phyloP scores from a whole-genome alignment of 2,888 invertebrate genomes.

The Chrysolina haemoptera region DNA sequence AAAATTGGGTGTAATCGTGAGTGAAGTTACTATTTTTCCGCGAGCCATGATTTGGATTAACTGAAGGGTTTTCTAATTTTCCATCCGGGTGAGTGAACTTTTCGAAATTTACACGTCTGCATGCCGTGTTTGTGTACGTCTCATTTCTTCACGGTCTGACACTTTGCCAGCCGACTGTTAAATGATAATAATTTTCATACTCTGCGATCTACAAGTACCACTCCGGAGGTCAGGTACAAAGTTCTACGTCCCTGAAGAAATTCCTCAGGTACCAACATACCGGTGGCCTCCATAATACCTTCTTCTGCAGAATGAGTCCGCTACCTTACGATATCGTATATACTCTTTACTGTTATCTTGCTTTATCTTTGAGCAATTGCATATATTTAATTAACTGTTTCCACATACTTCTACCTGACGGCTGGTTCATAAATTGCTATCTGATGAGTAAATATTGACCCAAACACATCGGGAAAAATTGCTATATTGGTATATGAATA shows the following conservation, averaged over 20 bases:
- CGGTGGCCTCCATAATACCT: constrained; percentile 31
- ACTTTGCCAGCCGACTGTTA: constrained; percentile 22
- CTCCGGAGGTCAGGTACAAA: constrained; percentile 42
- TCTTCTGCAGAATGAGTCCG: constrained; percentile 42
- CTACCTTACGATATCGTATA: constrained; percentile 40
- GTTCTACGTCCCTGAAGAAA: constrained; percentile 46
- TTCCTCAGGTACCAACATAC: constrained; percentile 41
- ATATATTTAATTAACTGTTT: constrained; percentile 48
- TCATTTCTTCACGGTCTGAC: constrained; percentile 46
- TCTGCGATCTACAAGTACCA: not conserved
- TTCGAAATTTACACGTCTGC: constrained; percentile 49
- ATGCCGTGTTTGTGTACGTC: constrained; percentile 33
- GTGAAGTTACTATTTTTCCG: constrained; percentile 31
- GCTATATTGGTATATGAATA: constrained; percentile 1
- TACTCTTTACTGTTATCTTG: constrained; percentile 48
- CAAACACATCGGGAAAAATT: not conserved
- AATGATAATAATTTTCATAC: constrained; percentile 22
- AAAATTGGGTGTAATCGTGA: constrained; percentile 51
- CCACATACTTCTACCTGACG: constrained; percentile 20
- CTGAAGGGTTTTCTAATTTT: constrained; percentile 19
- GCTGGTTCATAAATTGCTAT: constrained; percentile 1
- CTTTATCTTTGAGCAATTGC: constrained; percentile 47
- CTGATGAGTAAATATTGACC: constrained; percentile 16
- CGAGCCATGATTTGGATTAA: constrained; percentile 44
- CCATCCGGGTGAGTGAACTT: constrained; percentile 23